Evolutionary conservation across 2,888 invertebrate genomes (phyloP).

Genomic region (Ectemnius continuus): DNA sequence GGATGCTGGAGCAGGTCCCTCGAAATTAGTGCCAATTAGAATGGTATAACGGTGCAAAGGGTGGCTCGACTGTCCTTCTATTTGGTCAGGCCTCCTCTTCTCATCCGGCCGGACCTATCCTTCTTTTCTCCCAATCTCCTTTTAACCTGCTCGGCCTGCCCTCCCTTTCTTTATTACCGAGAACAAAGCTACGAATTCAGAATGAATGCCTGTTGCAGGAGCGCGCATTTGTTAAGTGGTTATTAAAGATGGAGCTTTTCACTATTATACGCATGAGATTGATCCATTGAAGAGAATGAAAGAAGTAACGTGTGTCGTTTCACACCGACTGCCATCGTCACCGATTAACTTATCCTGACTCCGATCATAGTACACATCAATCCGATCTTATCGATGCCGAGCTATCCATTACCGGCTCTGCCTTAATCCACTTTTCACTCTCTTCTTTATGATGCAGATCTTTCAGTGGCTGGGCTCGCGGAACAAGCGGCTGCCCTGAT

Average conservation of each 20-base stretch:
- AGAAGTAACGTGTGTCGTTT: constrained; percentile 63
- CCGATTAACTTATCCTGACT: constrained; percentile 52
- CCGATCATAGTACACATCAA: constrained; percentile 52
- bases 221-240: too few species aligned
- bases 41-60: constrained; percentile 46
- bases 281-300: too few species aligned
- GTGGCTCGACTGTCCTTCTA: background rate
- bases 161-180: constrained; percentile 21
- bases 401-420: constrained; percentile 69
- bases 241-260: too few species aligned
- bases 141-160: constrained; percentile 23
- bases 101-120: background rate
- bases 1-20: constrained; percentile 63
- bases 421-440: constrained; percentile 71
- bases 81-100: background rate
- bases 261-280: too few species aligned
- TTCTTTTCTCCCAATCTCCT: constrained; percentile 11
- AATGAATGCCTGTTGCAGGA: background rate
- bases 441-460: constrained; percentile 65
- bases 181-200: constrained; percentile 1
- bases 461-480: constrained; percentile 29
- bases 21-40: constrained; percentile 76
- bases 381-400: constrained; percentile 60
- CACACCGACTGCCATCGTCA: constrained; percentile 64
- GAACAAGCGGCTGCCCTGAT: constrained; percentile 53